These are phyloP conservation scores for Trichogramma dendrolimi DNA, from an alignment of 2,888 invertebrate species.

Conservation along the genomic window DNA sequence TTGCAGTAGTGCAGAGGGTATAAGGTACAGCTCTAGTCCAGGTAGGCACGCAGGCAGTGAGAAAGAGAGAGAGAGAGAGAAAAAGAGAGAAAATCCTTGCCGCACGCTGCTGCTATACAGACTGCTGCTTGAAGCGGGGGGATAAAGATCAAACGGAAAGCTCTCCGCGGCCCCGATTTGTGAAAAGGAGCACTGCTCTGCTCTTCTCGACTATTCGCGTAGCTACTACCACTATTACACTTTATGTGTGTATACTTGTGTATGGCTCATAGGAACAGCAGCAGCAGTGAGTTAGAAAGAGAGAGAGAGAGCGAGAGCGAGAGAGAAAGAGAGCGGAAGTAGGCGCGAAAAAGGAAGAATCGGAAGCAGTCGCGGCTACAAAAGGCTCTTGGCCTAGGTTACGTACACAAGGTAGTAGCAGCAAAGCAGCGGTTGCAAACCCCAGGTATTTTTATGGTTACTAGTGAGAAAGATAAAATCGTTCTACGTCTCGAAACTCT, in stretches of 20 bases:
- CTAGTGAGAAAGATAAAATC: no score
- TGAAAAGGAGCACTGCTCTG: neutral
- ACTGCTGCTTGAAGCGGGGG: neutral
- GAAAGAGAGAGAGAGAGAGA: slow-evolving; percentile 4
- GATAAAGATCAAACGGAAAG: slow-evolving; percentile 20
- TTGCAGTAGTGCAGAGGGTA: no score
- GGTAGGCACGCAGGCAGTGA: neutral
- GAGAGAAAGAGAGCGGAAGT: neutral
- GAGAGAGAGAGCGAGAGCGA: no score
- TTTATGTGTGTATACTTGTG: no score
- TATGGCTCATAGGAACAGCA: neutral
- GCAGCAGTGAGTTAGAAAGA: neutral
- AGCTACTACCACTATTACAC: no score
- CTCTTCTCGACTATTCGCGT: neutral
- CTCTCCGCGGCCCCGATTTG: neutral
- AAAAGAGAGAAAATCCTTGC: slow-evolving; percentile 24
- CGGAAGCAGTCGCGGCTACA: neutral
- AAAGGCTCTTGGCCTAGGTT: no score
- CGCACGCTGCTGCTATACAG: slow-evolving; percentile 4
- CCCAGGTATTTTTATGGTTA: no score
- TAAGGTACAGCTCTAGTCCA: no score
- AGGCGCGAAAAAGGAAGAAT: neutral
- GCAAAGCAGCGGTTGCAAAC: no score
- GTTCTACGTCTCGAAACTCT: no score
- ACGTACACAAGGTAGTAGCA: no score